Evolutionary conservation across 2,797 vertebrate genomes (phyloP).

Genomic region (Lagocephalus sceleratus): DNA sequence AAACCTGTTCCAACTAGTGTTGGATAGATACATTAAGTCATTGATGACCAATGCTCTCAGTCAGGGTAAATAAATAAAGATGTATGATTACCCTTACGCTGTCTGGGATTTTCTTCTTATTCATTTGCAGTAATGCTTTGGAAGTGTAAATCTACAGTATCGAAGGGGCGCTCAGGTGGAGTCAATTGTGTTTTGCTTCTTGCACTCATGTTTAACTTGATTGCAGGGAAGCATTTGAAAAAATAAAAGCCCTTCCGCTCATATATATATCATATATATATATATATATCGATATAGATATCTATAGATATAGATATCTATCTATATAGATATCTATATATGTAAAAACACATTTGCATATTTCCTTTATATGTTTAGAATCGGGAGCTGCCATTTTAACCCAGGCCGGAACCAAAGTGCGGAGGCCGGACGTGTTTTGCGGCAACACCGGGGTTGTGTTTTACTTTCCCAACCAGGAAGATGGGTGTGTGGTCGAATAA

Average conservation of each 20-base stretch:
- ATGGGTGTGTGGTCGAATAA: constrained; percentile 67
- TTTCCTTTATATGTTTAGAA: background rate
- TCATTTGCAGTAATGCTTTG: constrained; percentile 1
- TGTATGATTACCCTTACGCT: background rate
- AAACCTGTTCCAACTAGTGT: constrained; percentile 24
- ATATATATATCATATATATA: background rate
- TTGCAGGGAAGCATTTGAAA: background rate
- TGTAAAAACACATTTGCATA: background rate
- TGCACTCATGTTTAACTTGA: background rate
- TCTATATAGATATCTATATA: too few species aligned
- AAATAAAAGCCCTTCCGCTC: background rate
- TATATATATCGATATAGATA: too few species aligned
- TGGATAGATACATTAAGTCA: constrained; percentile 14
- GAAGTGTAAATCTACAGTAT: background rate
- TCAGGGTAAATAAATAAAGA: constrained; percentile 36
- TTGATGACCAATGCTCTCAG: constrained; percentile 15
- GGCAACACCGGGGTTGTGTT: constrained; percentile 60
- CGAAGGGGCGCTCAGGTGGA: too few species aligned
- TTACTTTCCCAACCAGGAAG: constrained; percentile 73
- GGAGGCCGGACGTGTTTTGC: constrained; percentile 53
- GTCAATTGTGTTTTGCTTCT: too few species aligned
- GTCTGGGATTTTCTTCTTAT: background rate
- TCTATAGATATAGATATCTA: too few species aligned
- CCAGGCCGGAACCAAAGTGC: constrained; percentile 42
- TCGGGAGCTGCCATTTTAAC: constrained; percentile 36